Percentiles rank a stretch among this genome's conserved stretches.
Evolutionary conservation across 2,113 vertebrate genomes (phyloP).

Genomic region (Microcebus murinus): DNA sequence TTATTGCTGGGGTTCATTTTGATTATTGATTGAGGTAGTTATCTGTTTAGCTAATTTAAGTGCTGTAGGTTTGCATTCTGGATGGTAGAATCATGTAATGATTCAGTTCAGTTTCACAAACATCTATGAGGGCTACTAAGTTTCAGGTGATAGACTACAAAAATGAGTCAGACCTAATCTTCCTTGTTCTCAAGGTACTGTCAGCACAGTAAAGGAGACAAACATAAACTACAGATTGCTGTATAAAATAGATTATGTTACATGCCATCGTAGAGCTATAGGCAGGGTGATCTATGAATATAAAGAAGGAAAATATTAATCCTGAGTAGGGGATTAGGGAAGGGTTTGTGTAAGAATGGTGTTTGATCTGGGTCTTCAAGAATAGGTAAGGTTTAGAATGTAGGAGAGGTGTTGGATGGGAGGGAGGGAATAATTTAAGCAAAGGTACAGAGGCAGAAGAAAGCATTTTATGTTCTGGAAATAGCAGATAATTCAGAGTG

Average conservation of each 20-base stretch:
- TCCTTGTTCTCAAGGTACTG: not conserved
- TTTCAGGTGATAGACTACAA: not conserved
- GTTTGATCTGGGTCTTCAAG: constrained; percentile 55
- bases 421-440: constrained; percentile 13
- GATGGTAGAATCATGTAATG: not conserved
- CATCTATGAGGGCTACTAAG: not conserved
- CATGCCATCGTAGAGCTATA: not conserved
- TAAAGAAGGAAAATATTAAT: not conserved
- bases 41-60: constrained; percentile 7
- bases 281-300: not conserved
- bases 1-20: not conserved
- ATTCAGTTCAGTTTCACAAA: not conserved
- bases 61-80: not conserved
- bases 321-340: not conserved
- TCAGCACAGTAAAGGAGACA: not conserved
- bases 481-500: constrained; percentile 34
- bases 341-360: constrained; percentile 8
- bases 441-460: constrained; percentile 24
- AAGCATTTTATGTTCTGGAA: constrained; percentile 14
- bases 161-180: not conserved
- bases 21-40: not conserved
- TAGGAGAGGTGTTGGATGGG: not conserved
- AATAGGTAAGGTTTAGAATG: not conserved
- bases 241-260: not conserved
- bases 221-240: not conserved